A percentile compares a stretch with the other conserved stretches of the same genome.
phyloP scores from a whole-genome alignment of 64 coral and sea anemone species.

The Catalaphyllia jardinei region DNA sequence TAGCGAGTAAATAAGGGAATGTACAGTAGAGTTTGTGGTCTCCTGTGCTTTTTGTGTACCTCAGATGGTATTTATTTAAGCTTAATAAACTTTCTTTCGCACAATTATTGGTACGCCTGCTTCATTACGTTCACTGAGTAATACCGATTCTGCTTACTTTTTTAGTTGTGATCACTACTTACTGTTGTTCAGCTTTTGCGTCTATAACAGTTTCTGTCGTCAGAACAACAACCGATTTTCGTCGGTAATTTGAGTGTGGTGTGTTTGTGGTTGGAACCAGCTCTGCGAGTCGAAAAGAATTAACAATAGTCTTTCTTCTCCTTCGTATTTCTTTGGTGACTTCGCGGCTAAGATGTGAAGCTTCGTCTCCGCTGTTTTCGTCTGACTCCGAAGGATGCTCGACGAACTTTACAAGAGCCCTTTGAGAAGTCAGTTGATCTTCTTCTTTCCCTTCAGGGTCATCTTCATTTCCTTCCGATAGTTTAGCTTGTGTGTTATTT shows the following conservation, averaged over 20 bases:
- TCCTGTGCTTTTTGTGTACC: no score
- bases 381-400: slow-evolving; percentile 11
- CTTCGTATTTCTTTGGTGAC: slow-evolving; percentile 69
- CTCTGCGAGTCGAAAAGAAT: slow-evolving; percentile 88
- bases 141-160: no score
- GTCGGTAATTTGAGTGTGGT: slow-evolving; percentile 73
- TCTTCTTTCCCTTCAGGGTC: background rate
- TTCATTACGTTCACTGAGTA: no score
- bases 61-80: no score
- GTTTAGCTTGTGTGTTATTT: background rate
- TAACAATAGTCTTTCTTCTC: slow-evolving; percentile 82
- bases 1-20: no score
- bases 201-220: slow-evolving; percentile 82
- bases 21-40: no score
- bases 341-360: slow-evolving; percentile 46
- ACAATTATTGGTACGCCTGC: no score
- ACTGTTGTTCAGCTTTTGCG: slow-evolving; percentile 80
- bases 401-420: background rate
- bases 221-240: slow-evolving; percentile 74
- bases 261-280: slow-evolving; percentile 80
- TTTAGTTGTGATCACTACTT: slow-evolving; percentile 21
- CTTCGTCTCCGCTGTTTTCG: slow-evolving; percentile 22
- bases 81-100: no score
- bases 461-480: background rate
- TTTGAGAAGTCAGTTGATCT: background rate